Base-by-base conservation (phyloP, 2,113 vertebrate species). In the Lathamus discolor region DNA sequence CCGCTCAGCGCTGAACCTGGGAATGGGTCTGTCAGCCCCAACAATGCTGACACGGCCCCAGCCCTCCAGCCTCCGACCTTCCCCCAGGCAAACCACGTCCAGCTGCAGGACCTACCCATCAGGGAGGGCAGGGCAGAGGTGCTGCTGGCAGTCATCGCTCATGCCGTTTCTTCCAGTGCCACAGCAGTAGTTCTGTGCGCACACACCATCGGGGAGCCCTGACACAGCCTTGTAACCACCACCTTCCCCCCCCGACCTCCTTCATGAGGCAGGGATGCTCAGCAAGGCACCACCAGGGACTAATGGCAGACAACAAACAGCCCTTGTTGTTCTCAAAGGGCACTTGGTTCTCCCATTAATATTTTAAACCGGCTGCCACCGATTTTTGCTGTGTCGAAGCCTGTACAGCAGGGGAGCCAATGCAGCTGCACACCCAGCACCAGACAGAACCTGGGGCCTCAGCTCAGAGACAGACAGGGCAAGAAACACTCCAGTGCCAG, bases 231-330 rank as follows among this genome's bases (percentile, higher is more conserved):
- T 9, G 0, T 6, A 67, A 35, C 17, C 24, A 6, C 59, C 19
- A 28, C 51, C 55, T 37, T 11, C 4, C 5, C 16, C 16, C 51
- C 33, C 37, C 67, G 39, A 33, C 9, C 35, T 61, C 44, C 39
- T 41, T 41, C 46, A 46, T 0, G 0, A 37, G 76, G 20, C 24
- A 9, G n/a, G 20, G 17, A 4, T n/a, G 14, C 24, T 54, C 20
- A 28, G 74, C 63, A 59, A 76, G 43, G 48, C 48, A 73, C 39
- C 35, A 22, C 54, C 11, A 55, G 33, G 37, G 51, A 33, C 49
- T 0, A 0, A n/a, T 1, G 15, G 43, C 72, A 86, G 28, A 46
- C 14, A 37, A 18, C 52, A 67, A 75, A 67, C 9, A 41, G 44
- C 11, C 31, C 67, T 55, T 51, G 57, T 11, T 37, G 29, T 39